These are phyloP conservation scores for Aradophagus sp. DNA, from an alignment of 1,140 invertebrate species.

Conservation along the genomic window DNA sequence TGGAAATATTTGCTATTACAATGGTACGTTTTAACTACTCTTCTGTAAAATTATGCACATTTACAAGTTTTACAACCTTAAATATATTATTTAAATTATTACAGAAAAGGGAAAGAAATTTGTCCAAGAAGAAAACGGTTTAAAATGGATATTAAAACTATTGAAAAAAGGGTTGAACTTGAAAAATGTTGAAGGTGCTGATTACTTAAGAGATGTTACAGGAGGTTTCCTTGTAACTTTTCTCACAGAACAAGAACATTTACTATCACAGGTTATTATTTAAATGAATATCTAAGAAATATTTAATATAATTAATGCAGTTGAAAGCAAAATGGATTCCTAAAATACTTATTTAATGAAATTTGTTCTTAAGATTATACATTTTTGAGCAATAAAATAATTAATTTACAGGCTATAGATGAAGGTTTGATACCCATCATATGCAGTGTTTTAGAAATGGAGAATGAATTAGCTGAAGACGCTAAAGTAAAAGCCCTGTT, in stretches of 20 bases:
- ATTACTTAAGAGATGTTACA: conserved; percentile 74
- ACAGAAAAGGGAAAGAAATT: conserved; percentile 75
- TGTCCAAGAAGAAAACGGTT: conserved; percentile 78
- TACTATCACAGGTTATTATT: conserved; percentile 71
- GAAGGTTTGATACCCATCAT: conserved; percentile 80
- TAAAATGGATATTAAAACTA: conserved; percentile 67
- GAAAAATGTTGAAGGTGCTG: conserved; percentile 57
- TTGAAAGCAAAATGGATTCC: too few species aligned
- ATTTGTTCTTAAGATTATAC: too few species aligned
- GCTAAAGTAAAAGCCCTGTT: conserved; percentile 81
- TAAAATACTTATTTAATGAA: too few species aligned
- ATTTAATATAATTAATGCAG: too few species aligned
- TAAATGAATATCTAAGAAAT: too few species aligned
- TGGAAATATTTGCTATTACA: conserved; percentile 92
- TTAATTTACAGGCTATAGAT: conserved; percentile 77
- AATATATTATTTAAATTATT: conserved; percentile 5
- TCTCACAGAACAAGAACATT: conserved; percentile 82
- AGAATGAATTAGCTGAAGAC: conserved; percentile 73
- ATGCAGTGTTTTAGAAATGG: conserved; percentile 74
- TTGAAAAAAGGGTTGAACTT: conserved; percentile 60
- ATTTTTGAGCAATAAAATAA: too few species aligned
- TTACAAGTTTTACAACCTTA: too few species aligned
- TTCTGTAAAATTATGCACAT: too few species aligned
- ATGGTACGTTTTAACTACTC: conserved; percentile 77
- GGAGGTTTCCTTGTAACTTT: conserved; percentile 87